Conservation (phyloP, 2,797 vertebrate species). For the Pristis pectinata region DNA sequence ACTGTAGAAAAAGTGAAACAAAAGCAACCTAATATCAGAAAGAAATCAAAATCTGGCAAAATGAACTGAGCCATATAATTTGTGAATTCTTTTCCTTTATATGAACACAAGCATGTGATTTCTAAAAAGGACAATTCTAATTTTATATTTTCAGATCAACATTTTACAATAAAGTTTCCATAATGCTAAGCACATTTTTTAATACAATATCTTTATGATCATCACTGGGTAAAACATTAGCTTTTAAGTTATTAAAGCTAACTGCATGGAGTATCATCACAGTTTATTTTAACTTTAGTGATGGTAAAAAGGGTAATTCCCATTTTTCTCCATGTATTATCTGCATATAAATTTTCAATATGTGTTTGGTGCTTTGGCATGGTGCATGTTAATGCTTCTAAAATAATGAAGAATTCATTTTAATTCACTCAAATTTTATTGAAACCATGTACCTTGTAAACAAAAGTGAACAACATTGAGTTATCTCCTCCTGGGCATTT, state of each 20-base stretch:
- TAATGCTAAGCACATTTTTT: background rate
- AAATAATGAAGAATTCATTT: background rate
- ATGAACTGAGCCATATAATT: background rate
- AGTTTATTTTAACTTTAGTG: background rate
- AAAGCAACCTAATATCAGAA: background rate
- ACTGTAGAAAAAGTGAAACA: background rate
- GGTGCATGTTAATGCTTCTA: background rate
- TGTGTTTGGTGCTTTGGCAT: background rate
- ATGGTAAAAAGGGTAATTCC: background rate
- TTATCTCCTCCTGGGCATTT: background rate
- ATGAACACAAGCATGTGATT: too few species aligned
- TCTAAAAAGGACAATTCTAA: background rate
- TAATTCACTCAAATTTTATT: background rate
- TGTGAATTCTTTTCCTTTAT: background rate
- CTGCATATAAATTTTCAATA: background rate
- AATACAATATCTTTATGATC: background rate
- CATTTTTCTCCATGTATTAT: background rate
- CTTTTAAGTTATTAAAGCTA: background rate
- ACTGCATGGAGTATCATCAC: background rate
- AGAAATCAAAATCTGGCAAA: background rate
- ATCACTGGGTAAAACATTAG: background rate
- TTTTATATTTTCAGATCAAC: background rate
- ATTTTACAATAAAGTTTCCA: conserved; percentile 18
- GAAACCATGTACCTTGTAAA: background rate
- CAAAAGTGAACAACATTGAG: background rate